A percentile compares a stretch with the other conserved stretches of the same genome.
phyloP scores from a whole-genome alignment of 2,797 vertebrate genomes.

The Mastacembelus armatus region DNA sequence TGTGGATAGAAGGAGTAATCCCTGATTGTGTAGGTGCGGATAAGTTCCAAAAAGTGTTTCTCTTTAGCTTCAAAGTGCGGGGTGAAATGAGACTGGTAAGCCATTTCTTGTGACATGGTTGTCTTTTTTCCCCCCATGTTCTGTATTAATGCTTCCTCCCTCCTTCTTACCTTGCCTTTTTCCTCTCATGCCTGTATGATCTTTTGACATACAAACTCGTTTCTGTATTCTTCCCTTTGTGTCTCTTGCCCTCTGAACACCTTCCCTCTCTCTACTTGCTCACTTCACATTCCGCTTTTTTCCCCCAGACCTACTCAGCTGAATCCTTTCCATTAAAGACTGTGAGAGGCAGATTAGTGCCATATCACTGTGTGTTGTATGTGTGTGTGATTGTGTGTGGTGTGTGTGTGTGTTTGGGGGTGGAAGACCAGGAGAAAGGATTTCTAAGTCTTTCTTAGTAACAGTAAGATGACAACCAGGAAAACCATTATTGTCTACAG shows the following conservation, averaged over 20 bases:
- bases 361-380: conserved; percentile 57
- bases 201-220: conserved; percentile 53
- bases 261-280: conserved; percentile 46
- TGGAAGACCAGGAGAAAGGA: conserved; percentile 65
- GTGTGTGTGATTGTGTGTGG: conserved; percentile 29
- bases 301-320: conserved; percentile 69
- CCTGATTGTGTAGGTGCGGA: conserved; percentile 69
- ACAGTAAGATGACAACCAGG: conserved; percentile 72
- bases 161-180: conserved; percentile 31
- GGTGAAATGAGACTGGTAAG: conserved; percentile 64
- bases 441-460: conserved; percentile 70
- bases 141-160: conserved; percentile 20
- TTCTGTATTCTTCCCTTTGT: conserved; percentile 46
- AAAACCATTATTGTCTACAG: conserved; percentile 71
- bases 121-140: conserved; percentile 33
- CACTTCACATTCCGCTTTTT: conserved; percentile 42
- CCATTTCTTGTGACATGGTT: conserved; percentile 52
- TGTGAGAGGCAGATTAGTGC: conserved; percentile 80
- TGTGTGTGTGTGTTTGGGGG: conserved; percentile 59
- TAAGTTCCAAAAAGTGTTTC: conserved; percentile 61
- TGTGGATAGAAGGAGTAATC: conserved; percentile 60
- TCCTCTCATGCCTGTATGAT: conserved; percentile 40
- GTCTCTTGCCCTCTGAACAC: conserved; percentile 44
- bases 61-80: conserved; percentile 53
- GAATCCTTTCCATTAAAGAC: conserved; percentile 81